These are phyloP conservation scores for honey bee (Apis mellifera) DNA, from an alignment of 1,140 invertebrate species.

Conservation along the genomic window Amel_HAv3.1 CM009934.2:156001-156500, in stretches of 20 bases:
- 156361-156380: slow-evolving; percentile 60
- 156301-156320: slow-evolving; percentile 65
- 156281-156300: slow-evolving; percentile 68
- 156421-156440: slow-evolving; percentile 68
- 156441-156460: slow-evolving; percentile 71
- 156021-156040: neutral
- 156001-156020: slow-evolving; percentile 38
- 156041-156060: neutral
- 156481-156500: slow-evolving; percentile 40
- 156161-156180: slow-evolving; percentile 73
- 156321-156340: slow-evolving; percentile 50
- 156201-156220: slow-evolving; percentile 68
- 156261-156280: slow-evolving; percentile 53
- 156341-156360: slow-evolving; percentile 48
- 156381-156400: slow-evolving; percentile 54
- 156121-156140: slow-evolving; percentile 51
- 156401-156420: slow-evolving; percentile 57
- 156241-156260: slow-evolving; percentile 59
- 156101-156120: slow-evolving; percentile 48
- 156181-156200: slow-evolving; percentile 70
- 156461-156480: slow-evolving; percentile 63
- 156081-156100: slow-evolving; percentile 51
- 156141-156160: slow-evolving; percentile 11
- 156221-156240: slow-evolving; percentile 57
- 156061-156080: neutral